Conservation (phyloP, 1,140 invertebrate species). For the Trichoplusia ni region DNA sequence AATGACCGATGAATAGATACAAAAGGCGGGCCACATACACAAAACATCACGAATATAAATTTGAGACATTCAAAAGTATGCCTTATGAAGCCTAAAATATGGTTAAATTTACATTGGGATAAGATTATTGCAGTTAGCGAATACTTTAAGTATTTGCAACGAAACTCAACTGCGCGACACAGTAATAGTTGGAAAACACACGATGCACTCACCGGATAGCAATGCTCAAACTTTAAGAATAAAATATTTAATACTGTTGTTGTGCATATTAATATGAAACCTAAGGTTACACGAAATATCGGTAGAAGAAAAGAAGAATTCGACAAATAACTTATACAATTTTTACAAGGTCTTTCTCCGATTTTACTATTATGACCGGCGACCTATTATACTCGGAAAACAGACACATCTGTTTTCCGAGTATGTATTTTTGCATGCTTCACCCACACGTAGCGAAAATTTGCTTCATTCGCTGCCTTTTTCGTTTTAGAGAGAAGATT, state of each 20-base stretch:
- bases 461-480: background rate
- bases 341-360: background rate
- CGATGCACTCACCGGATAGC: no score
- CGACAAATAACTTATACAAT: background rate
- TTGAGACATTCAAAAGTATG: background rate
- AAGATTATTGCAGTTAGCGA: no score
- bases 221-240: no score
- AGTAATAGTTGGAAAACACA: no score
- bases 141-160: no score
- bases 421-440: constrained; percentile 26
- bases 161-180: no score
- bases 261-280: no score
- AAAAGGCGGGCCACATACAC: no score
- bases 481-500: constrained; percentile 15
- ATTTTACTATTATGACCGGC: background rate
- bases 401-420: constrained; percentile 1
- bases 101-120: no score
- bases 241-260: background rate
- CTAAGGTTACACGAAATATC: background rate
- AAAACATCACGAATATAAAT: no score
- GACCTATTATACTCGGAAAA: no score
- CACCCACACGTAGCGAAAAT: constrained; percentile 23
- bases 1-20: background rate
- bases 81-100: background rate
- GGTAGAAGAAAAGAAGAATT: background rate